phyloP scores from a whole-genome alignment of 2,797 vertebrate genomes.

The Onychomys torridus region DNA sequence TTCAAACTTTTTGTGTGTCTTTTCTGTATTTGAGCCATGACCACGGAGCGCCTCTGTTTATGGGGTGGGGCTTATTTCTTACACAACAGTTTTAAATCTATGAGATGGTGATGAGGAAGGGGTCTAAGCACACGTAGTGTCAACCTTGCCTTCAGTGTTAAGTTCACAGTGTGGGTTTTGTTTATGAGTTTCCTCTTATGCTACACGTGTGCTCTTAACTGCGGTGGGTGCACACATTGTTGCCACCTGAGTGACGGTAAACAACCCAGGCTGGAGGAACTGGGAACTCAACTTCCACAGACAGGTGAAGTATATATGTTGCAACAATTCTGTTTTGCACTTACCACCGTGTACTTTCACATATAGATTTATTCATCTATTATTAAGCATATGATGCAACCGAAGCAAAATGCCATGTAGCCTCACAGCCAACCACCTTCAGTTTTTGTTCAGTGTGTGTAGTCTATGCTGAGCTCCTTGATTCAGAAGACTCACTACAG shows the following conservation, averaged over 20 bases:
- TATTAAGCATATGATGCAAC: neutral
- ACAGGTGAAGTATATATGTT: neutral
- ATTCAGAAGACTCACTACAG: neutral
- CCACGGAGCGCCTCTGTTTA: neutral
- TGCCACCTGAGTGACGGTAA: neutral
- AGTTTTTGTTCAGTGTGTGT: neutral
- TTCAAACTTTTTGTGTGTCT: neutral
- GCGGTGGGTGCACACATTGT: neutral
- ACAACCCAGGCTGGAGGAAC: neutral
- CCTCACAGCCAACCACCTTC: neutral
- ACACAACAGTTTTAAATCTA: constrained; percentile 6
- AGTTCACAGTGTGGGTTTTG: neutral
- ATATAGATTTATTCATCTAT: neutral
- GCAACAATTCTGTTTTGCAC: neutral
- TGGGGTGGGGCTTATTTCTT: neutral
- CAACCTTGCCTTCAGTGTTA: neutral
- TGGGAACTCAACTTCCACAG: neutral
- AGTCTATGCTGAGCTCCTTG: neutral
- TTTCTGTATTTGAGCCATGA: neutral
- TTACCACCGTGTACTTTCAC: neutral
- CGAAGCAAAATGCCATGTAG: neutral
- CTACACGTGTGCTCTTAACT: neutral
- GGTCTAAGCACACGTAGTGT: neutral
- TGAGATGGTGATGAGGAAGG: neutral
- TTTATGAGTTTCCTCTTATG: constrained; percentile 3